Base-by-base conservation (phyloP, 2,888 invertebrate genomes). In the Unio pictorum region DNA sequence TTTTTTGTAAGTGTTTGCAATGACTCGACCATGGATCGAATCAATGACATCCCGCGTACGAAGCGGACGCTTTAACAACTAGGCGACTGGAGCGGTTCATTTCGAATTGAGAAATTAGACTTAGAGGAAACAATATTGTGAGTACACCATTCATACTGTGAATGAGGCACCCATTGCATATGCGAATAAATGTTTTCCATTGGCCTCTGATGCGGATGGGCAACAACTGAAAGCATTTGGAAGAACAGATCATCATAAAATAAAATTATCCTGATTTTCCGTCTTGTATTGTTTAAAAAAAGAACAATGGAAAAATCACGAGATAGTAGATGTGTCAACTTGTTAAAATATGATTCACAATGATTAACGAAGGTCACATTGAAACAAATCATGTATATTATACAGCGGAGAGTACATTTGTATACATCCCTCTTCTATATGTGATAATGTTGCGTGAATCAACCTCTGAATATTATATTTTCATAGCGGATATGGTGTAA, bases 391-490 rank as follows among this genome's bases (percentile, higher is more conserved):
- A 61, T 68, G 64, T 55, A 67, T 54, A 63, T 68, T 54, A 59
- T 55, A 54, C 61, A 71, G 23, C 26, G 30, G 17, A 67, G 74
- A 17, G 55, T 74, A 15, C 66, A 68, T n/a, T 68, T 66, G 71
- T 57, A 66, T n/a, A 69, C 64, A 34, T 74, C 69, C 28, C 57
- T 71, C 5, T 66, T 74, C 26, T 68, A 71, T 71, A 23, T 68
- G 67, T 61, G 64, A 74, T 26, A 68, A 68, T 18, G 45, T 68
- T 70, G 18, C 71, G 71, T 56, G 55, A 55, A 4, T 57, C 34
- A n/a, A 63, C 28, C 17, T 71, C 69, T 65, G 70, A 73, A 23
- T 70, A 73, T 55, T 68, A 72, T 20, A 30, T 73, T 20, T n/a
- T 54, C 7, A 54, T 57, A n/a, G 60, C 68, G 6, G 55, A 61